These are phyloP conservation scores for Mythimna vitellina DNA, from an alignment of 2,888 invertebrate genomes.

Conservation along the genomic window DNA sequence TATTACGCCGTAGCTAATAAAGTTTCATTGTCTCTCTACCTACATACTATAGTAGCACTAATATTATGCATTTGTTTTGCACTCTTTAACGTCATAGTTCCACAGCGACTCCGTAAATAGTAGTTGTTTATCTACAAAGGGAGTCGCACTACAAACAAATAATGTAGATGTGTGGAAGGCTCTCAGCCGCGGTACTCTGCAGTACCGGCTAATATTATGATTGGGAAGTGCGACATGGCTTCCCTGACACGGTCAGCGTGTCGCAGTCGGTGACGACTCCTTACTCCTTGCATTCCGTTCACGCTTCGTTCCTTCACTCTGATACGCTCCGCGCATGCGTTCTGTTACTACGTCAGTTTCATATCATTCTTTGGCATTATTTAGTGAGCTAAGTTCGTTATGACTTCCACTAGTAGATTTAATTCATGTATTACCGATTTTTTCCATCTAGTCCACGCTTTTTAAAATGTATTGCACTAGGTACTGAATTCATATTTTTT, in stretches of 20 bases:
- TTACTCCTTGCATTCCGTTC: slow-evolving; percentile 79
- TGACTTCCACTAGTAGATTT: slow-evolving; percentile 74
- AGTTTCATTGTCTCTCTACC: slow-evolving; percentile 77
- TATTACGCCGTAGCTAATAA: slow-evolving; percentile 75
- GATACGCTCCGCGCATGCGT: slow-evolving; percentile 77
- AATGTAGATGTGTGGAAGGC: slow-evolving; percentile 75
- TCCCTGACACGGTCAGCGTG: slow-evolving; percentile 69
- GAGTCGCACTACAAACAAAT: slow-evolving; percentile 78
- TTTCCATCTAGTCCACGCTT: slow-evolving; percentile 69
- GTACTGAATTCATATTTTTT: slow-evolving; percentile 71
- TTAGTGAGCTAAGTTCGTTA: slow-evolving; percentile 86
- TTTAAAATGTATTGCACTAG: slow-evolving; percentile 81
- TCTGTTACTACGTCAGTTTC: slow-evolving; percentile 77
- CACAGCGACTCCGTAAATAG: slow-evolving; percentile 81
- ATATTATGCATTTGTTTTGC: slow-evolving; percentile 84
- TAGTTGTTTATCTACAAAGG: slow-evolving; percentile 80
- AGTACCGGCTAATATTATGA: slow-evolving; percentile 52
- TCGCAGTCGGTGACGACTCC: slow-evolving; percentile 71
- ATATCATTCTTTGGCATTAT: slow-evolving; percentile 89
- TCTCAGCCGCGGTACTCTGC: slow-evolving; percentile 37
- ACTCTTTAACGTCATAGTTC: slow-evolving; percentile 72
- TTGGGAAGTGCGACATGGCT: slow-evolving; percentile 65
- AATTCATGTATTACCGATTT: slow-evolving; percentile 59
- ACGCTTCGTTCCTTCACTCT: slow-evolving; percentile 77
- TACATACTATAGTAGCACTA: slow-evolving; percentile 84